Conservation (phyloP, 2,888 invertebrate genomes). For the Drosophila emarginata region DNA sequence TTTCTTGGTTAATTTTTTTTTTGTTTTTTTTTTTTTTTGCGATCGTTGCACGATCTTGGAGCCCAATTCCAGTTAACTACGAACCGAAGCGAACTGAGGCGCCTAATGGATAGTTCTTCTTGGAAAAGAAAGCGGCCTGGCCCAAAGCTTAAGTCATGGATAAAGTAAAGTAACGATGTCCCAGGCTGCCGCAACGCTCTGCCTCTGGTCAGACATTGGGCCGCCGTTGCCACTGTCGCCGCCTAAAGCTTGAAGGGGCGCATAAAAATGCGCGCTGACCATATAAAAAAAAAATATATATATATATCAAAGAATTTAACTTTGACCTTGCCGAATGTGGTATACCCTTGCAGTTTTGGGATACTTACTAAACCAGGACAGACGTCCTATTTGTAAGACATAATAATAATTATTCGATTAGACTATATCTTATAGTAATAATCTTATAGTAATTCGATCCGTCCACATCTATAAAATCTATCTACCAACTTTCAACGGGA, state of each 20-base stretch:
- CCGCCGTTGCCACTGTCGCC: constrained; percentile 60
- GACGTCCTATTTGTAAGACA: too few relatives aligned
- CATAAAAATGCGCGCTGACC: constrained; percentile 64
- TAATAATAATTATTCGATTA: too few relatives aligned
- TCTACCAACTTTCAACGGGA: too few relatives aligned
- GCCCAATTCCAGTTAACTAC: constrained; percentile 69
- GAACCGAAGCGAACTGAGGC: constrained; percentile 68
- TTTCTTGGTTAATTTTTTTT: constrained; percentile 3
- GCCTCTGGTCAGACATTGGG: constrained; percentile 64
- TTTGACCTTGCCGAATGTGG: too few relatives aligned
- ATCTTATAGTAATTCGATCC: too few relatives aligned
- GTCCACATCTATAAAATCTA: too few relatives aligned
- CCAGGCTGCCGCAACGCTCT: constrained; percentile 14
- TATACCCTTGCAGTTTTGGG: too few relatives aligned
- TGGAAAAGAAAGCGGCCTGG: constrained; percentile 75
- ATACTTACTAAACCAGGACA: too few relatives aligned
- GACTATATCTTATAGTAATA: too few relatives aligned
- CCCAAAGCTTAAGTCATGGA: constrained; percentile 53
- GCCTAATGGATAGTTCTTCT: constrained; percentile 77
- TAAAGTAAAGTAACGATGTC: constrained; percentile 67
- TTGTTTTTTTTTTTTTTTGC: constrained; percentile 17
- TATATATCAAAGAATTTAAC: too few relatives aligned
- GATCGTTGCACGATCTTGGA: constrained; percentile 13
- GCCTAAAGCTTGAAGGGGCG: constrained; percentile 46
- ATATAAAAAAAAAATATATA: constrained; percentile 29